These are phyloP conservation scores for Artibeus lituratus DNA, from an alignment of 2,797 vertebrate genomes.

Conservation along the genomic window DNA sequence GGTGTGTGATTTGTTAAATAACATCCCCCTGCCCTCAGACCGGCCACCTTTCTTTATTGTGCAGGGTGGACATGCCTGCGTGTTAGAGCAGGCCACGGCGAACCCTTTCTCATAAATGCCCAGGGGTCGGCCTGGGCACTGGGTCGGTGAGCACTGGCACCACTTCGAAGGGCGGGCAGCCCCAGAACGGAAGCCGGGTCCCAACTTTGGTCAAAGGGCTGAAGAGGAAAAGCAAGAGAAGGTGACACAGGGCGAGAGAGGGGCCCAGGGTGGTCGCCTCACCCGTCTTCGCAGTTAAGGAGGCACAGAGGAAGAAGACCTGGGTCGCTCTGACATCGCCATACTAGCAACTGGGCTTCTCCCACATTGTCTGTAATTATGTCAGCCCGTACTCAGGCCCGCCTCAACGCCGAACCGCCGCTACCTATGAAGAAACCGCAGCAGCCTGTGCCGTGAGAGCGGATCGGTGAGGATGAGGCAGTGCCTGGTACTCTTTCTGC, in stretches of 20 bases:
- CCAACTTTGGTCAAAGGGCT: slow-evolving; percentile 19
- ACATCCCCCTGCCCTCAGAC: neutral
- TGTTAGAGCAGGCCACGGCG: neutral
- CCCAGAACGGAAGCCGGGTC: neutral
- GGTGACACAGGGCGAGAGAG: neutral
- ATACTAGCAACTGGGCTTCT: slow-evolving; percentile 36
- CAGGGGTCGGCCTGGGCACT: slow-evolving; percentile 10
- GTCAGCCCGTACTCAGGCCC: slow-evolving; percentile 35
- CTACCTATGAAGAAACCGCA: slow-evolving; percentile 47
- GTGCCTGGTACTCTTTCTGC: neutral
- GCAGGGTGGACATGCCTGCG: neutral
- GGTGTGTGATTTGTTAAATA: neutral
- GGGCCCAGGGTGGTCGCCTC: neutral
- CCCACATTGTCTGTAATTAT: neutral
- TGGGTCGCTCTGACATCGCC: neutral
- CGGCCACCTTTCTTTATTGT: slow-evolving; percentile 22
- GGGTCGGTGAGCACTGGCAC: no score
- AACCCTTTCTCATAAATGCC: slow-evolving; percentile 22
- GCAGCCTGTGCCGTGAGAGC: neutral
- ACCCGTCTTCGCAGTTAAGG: neutral
- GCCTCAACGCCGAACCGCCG: slow-evolving; percentile 24
- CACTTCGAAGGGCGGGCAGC: neutral
- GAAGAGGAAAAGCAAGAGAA: neutral
- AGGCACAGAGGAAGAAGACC: neutral
- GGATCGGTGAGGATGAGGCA: neutral